phyloP scores from a whole-genome alignment of 2,888 invertebrate genomes.

The Ellobium chinense region DNA sequence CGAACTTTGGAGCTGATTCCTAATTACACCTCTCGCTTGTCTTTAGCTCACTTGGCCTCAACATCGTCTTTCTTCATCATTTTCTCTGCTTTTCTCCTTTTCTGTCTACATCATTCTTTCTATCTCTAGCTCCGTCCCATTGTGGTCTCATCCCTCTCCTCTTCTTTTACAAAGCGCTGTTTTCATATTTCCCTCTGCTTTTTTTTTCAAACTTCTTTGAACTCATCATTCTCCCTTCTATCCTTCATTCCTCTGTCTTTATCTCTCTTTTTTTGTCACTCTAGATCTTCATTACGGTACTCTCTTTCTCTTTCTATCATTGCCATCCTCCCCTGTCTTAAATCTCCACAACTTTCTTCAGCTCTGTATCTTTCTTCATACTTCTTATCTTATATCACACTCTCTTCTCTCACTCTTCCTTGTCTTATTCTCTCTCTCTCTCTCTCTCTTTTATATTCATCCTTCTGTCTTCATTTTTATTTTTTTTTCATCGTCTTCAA shows the following conservation, averaged over 20 bases:
- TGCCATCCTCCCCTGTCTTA: too few species aligned
- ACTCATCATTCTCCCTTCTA: background rate
- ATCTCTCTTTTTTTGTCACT: background rate
- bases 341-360: too few species aligned
- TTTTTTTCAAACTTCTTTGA: background rate
- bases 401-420: too few species aligned
- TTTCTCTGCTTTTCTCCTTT: background rate
- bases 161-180: background rate
- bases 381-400: too few species aligned
- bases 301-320: too few species aligned
- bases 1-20: background rate
- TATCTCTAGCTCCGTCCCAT: background rate
- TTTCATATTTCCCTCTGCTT: background rate
- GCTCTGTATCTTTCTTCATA: too few species aligned
- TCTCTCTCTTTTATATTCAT: too few species aligned
- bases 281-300: too few species aligned
- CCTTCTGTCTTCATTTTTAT: too few species aligned
- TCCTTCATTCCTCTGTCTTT: background rate
- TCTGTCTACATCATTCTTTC: background rate
- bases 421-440: too few species aligned
- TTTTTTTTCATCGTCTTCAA: too few species aligned
- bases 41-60: background rate
- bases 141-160: too few species aligned
- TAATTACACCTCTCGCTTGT: conserved; percentile 4
- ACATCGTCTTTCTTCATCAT: background rate